Percentiles rank a stretch among this genome's conserved stretches.
Evolutionary conservation across 2,888 invertebrate species (phyloP).

Genomic region (Metallyticus violacea): DNA sequence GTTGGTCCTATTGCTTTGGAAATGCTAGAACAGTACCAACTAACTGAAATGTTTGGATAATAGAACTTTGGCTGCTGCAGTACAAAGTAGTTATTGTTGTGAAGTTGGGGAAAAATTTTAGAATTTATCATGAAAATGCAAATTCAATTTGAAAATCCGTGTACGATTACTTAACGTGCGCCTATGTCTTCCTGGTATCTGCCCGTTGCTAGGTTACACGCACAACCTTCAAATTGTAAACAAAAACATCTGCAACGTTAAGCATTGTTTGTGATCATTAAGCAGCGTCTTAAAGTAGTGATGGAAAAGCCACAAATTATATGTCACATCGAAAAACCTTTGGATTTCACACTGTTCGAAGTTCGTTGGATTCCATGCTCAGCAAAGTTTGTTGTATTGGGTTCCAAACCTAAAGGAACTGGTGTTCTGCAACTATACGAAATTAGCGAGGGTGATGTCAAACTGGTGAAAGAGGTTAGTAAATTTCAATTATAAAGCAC

Average conservation of each 20-base stretch:
- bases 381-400: slow-evolving; percentile 87
- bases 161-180: neutral
- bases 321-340: slow-evolving; percentile 75
- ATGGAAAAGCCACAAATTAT: slow-evolving; percentile 89
- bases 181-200: neutral
- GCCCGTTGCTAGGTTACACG: neutral
- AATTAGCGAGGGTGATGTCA: slow-evolving; percentile 69
- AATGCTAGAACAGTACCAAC: neutral
- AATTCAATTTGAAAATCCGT: neutral
- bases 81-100: neutral
- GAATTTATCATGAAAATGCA: neutral
- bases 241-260: neutral
- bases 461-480: slow-evolving; percentile 61
- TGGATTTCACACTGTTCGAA: slow-evolving; percentile 86
- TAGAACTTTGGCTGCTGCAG: neutral
- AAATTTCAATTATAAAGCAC: no score
- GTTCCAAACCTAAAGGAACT: slow-evolving; percentile 78
- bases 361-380: slow-evolving; percentile 95
- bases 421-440: slow-evolving; percentile 83
- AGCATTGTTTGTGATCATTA: neutral
- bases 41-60: neutral
- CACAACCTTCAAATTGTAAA: neutral
- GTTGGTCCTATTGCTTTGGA: neutral
- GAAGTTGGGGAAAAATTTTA: neutral
- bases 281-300: neutral